Evolutionary conservation across 2,888 invertebrate genomes (phyloP).

Genomic region (Neocrepidodera transversa): DNA sequence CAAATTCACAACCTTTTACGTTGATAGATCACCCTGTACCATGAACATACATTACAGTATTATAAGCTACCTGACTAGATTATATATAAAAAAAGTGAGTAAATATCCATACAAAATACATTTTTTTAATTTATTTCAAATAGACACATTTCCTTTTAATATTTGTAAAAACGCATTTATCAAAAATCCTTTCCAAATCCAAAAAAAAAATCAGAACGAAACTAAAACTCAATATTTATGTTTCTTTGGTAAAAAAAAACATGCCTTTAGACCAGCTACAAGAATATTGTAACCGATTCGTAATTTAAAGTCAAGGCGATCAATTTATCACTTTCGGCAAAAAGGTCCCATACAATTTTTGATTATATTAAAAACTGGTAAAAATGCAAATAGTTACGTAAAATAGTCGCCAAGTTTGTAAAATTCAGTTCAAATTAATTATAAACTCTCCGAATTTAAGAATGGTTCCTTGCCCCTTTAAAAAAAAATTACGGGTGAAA

Average conservation of each 20-base stretch:
- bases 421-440: too few species aligned
- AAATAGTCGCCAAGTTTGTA: background rate
- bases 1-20: background rate
- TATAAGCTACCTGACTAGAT: conserved; percentile 43
- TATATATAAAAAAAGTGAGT: conserved; percentile 41
- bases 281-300: too few species aligned
- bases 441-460: too few species aligned
- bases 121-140: too few species aligned
- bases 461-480: too few species aligned
- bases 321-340: background rate
- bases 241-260: conserved; percentile 41
- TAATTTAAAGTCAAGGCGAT: too few species aligned
- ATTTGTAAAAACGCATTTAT: conserved; percentile 35
- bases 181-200: conserved; percentile 35
- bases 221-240: conserved; percentile 30
- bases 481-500: too few species aligned
- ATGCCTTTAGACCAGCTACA: background rate
- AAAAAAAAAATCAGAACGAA: conserved; percentile 21
- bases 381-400: background rate
- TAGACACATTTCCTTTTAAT: conserved; percentile 27
- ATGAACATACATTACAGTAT: conserved; percentile 25
- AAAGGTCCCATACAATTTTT: conserved; percentile 7
- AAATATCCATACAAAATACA: conserved; percentile 47
- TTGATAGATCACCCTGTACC: conserved; percentile 28
- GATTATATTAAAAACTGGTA: background rate